phyloP scores from a whole-genome alignment of 2,113 vertebrate species.

The Aplodontia rufa region DNA sequence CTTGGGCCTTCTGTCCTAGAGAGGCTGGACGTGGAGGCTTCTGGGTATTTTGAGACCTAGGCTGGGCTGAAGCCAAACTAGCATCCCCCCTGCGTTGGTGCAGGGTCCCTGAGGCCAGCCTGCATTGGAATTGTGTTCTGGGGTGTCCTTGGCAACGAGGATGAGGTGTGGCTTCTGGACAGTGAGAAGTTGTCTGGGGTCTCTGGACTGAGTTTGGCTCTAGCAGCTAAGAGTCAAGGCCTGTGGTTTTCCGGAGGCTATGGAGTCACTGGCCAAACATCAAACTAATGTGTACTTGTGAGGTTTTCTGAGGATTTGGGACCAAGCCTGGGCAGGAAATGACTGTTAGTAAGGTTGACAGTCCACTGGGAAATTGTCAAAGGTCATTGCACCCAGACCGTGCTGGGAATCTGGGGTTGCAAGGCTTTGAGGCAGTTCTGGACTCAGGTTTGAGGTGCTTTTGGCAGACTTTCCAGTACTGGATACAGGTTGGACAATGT shows the following conservation, averaged over 20 bases:
- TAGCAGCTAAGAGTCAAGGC: not conserved
- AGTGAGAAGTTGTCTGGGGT: not conserved
- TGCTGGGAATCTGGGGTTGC: not conserved
- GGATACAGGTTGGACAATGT: not conserved
- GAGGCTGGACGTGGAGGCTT: not conserved
- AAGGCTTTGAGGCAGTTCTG: not conserved
- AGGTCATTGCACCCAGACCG: not conserved
- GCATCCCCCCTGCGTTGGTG: not conserved
- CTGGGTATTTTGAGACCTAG: not conserved
- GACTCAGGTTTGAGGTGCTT: not conserved
- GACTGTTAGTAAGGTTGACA: not conserved
- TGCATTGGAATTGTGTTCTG: not conserved
- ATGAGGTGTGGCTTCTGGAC: not conserved
- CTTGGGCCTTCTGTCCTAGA: not conserved
- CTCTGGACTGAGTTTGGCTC: conserved; percentile 9
- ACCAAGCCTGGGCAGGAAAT: not conserved
- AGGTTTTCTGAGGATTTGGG: not conserved
- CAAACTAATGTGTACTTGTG: not conserved
- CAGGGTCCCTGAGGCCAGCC: not conserved
- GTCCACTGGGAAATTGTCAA: not conserved
- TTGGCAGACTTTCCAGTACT: not conserved
- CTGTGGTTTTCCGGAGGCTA: not conserved
- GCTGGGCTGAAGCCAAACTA: not conserved
- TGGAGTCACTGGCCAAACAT: not conserved
- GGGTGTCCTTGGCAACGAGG: too few relatives aligned